A percentile compares a stretch with the other conserved stretches of the same genome.
Conservation (phyloP, 2,888 invertebrate species). For the Lathronympha strigana region DNA sequence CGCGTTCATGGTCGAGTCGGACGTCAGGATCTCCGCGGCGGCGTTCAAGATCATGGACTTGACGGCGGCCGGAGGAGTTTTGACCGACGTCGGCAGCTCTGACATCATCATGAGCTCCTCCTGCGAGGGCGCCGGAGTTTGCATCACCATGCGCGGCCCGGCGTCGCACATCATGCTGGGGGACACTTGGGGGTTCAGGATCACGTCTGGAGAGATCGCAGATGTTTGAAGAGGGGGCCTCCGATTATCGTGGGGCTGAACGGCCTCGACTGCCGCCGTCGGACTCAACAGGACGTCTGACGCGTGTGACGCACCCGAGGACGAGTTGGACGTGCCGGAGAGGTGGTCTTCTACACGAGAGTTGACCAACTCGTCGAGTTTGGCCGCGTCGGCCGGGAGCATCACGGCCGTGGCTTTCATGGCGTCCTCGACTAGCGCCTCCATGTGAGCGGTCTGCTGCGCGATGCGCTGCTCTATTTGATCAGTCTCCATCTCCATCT, state of each 20-base stretch:
- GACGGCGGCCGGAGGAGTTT: conserved; percentile 85
- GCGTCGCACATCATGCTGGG: conserved; percentile 82
- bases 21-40: conserved; percentile 88
- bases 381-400: conserved; percentile 63
- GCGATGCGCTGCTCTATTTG: conserved; percentile 71
- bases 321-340: conserved; percentile 72
- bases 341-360: conserved; percentile 78
- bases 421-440: conserved; percentile 77
- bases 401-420: conserved; percentile 77
- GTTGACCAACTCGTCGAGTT: conserved; percentile 80
- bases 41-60: conserved; percentile 91
- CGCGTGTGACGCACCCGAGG: conserved; percentile 64
- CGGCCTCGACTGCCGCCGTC: conserved; percentile 60
- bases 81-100: conserved; percentile 74
- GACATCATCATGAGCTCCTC: conserved; percentile 73
- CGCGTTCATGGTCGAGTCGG: conserved; percentile 84
- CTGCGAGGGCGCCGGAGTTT: conserved; percentile 54
- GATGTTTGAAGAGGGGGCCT: conserved; percentile 53
- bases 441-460: conserved; percentile 76
- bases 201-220: conserved; percentile 75
- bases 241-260: conserved; percentile 71
- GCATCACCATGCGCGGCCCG: conserved; percentile 54
- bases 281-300: conserved; percentile 62
- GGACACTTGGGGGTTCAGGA: conserved; percentile 84
- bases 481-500: conserved; percentile 67